Evolutionary conservation across 2,113 vertebrate genomes (phyloP), one percentile per base, ranked within the genome.

Genomic region (Halichoeres trimaculatus): DNA sequence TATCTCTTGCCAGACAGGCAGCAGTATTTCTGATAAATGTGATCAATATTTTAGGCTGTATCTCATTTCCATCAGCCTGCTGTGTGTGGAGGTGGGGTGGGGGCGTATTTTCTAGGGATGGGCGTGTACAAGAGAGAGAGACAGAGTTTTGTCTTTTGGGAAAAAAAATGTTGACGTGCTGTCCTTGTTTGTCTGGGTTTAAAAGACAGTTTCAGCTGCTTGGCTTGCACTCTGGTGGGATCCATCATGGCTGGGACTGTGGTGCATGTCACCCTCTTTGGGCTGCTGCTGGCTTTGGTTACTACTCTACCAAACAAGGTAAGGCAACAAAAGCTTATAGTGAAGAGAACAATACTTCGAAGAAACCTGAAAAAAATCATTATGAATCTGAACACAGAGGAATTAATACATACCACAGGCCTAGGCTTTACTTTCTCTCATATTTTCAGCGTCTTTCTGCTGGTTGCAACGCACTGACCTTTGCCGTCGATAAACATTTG

Each of bases 231-330:
- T 85, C 35, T 36, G 58, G 34, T 58, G 30, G 26, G 34, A 50
- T 24, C 10, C 50, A 59, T 64, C 56, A 92, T 91, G 91, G 65
- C 50, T 65, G 82, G 63, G 58, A 17, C 75, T 36, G 63, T 69
- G 70, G 12, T 80, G 38, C 65, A 38, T 26, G 9, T 86, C 50
- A 47, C 40, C 36, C 66, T 91, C 45, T 60, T 84, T 30, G 85
- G 77, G 23, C 65, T 90, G 23, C 71, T 91, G 62, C 55, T 91
- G 85, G 66, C 50, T 65, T 78, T 70, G 58, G 80, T 45, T 43
- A 35, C 53, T 43, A 19, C 85, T 14, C 75, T 69, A 45, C 80
- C 86, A 61, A 76, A 56, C 26, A 89, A 86, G 86, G 91, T 91
- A 89, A 56, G 78, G 2, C 13, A 13, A 71, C 10, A 24, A 26